Evolutionary conservation across 2,797 vertebrate genomes (phyloP).

Genomic region (Nothura maculosa): DNA sequence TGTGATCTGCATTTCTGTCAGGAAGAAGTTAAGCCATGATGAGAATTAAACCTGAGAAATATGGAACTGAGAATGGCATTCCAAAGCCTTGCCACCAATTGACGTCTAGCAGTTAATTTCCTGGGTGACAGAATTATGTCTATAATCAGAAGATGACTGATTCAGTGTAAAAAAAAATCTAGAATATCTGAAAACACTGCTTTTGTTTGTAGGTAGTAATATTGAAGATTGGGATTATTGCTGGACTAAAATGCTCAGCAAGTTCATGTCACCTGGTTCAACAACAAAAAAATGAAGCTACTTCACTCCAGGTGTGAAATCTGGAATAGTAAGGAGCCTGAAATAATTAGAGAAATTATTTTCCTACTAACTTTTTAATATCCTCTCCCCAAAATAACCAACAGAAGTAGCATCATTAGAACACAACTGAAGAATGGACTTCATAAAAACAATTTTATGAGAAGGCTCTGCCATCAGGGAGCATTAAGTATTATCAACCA

Average conservation of each 20-base stretch:
- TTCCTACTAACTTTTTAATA: conserved; percentile 50
- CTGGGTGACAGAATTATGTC: background rate
- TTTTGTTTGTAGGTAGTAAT: background rate
- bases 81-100: background rate
- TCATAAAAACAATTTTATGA: conserved; percentile 56
- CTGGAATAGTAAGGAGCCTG: background rate
- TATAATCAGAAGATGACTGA: accelerated
- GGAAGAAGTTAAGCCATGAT: background rate
- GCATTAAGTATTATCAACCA: conserved; percentile 38
- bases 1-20: background rate
- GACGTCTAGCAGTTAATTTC: background rate
- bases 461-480: conserved; percentile 29
- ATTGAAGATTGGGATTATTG: background rate
- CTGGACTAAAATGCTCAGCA: background rate
- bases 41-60: background rate
- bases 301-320: background rate
- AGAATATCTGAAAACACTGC: background rate
- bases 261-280: background rate
- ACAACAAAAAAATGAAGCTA: background rate
- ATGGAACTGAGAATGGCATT: background rate
- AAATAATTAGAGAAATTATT: background rate
- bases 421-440: conserved; percentile 51
- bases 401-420: background rate
- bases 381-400: conserved; percentile 36
- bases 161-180: background rate